These are phyloP conservation scores for Huso huso DNA, from an alignment of 2,797 vertebrate species.

Conservation along the genomic window DNA sequence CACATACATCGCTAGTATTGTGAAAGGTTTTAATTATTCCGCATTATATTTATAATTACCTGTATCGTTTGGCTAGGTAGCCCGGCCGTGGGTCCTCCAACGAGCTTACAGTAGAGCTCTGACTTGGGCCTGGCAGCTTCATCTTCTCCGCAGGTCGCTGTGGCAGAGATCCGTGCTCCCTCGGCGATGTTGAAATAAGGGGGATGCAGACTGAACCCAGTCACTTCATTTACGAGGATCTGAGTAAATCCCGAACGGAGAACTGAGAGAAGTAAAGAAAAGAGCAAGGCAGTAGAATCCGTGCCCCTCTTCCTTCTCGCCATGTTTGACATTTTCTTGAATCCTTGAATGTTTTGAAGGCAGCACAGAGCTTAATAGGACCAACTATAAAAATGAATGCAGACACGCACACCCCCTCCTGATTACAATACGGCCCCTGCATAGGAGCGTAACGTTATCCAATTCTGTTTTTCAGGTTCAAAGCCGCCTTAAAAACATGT, in stretches of 20 bases:
- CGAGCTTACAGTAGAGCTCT: slow-evolving; percentile 86
- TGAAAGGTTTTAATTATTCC: too few species aligned
- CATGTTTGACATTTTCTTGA: slow-evolving; percentile 40
- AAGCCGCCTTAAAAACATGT: too few species aligned
- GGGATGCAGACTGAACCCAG: slow-evolving; percentile 67
- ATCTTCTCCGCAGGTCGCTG: slow-evolving; percentile 83
- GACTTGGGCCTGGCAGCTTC: slow-evolving; percentile 40
- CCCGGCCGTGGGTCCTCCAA: slow-evolving; percentile 69
- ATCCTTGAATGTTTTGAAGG: not conserved
- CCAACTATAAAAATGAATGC: too few species aligned
- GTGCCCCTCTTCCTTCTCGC: slow-evolving; percentile 42
- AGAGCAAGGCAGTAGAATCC: slow-evolving; percentile 32
- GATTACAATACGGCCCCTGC: too few species aligned
- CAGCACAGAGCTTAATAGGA: too few species aligned
- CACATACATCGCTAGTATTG: too few species aligned
- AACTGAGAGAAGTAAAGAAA: slow-evolving; percentile 21
- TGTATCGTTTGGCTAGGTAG: slow-evolving; percentile 67
- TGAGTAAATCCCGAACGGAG: slow-evolving; percentile 34
- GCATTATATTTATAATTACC: slow-evolving; percentile 47
- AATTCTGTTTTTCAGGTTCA: too few species aligned
- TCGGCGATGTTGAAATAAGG: slow-evolving; percentile 84
- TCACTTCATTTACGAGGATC: slow-evolving; percentile 29
- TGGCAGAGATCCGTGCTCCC: slow-evolving; percentile 62
- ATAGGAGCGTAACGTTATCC: too few species aligned
- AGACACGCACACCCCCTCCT: too few species aligned